phyloP scores from a whole-genome alignment of 2,888 invertebrate species.

The Holacanthella duospinosa region DNA sequence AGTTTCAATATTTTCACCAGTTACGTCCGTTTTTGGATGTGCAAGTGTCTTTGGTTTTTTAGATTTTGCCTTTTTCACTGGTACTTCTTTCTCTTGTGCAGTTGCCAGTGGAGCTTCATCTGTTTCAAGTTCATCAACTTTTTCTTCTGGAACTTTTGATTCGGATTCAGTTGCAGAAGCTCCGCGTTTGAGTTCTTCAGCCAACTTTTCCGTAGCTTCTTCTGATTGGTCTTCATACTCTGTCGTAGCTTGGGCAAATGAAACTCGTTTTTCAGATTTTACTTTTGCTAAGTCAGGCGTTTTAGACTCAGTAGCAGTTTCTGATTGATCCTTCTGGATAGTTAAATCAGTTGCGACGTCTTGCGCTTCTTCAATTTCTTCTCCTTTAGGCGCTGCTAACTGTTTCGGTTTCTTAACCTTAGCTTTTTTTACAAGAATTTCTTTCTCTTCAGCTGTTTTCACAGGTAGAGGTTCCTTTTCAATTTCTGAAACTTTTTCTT shows the following conservation, averaged over 20 bases:
- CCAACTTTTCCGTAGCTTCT: slow-evolving; percentile 65
- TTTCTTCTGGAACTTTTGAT: background rate
- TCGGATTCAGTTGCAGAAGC: background rate
- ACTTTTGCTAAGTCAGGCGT: background rate
- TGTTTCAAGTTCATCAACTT: background rate
- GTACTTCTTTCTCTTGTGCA: slow-evolving; percentile 12
- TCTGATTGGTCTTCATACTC: slow-evolving; percentile 45
- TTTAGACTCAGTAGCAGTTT: background rate
- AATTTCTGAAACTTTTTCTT: background rate
- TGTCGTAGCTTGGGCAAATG: slow-evolving; percentile 1
- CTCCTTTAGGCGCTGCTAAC: background rate
- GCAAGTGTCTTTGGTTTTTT: background rate
- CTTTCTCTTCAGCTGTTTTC: slow-evolving; percentile 2
- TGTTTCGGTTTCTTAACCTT: slow-evolving; percentile 5
- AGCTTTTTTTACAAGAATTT: slow-evolving; percentile 5
- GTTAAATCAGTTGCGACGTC: background rate
- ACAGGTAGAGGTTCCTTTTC: background rate
- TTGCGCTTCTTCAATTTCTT: background rate
- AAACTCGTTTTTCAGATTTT: background rate
- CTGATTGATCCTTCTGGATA: slow-evolving; percentile 7
- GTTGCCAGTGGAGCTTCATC: background rate
- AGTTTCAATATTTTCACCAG: background rate
- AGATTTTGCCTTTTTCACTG: slow-evolving; percentile 16
- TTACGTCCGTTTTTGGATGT: background rate
- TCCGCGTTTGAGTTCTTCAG: slow-evolving; percentile 50